Evolutionary conservation across 2,888 invertebrate species (phyloP), one percentile per base, ranked within the genome.

Genomic region (Drosophila picticornis): DNA sequence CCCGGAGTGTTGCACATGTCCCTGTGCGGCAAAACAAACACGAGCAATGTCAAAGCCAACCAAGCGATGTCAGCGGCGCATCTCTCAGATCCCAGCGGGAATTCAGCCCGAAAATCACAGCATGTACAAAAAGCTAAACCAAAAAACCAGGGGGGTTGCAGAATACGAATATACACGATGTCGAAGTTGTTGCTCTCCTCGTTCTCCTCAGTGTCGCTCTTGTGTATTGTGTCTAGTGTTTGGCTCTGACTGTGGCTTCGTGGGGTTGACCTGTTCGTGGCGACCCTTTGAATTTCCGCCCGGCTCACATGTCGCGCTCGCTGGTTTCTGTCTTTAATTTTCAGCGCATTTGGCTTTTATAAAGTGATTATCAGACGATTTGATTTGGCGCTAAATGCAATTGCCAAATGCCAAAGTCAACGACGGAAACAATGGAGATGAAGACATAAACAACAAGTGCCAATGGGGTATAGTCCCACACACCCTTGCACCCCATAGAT

Each of bases 361-460:
- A 93, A 93, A 92, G 85, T 92, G 93, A 93, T 93, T 93, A 93
- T 92, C 92, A 84, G 91, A 88, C 93, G 92, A 93, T 93, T 93
- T 92, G 92, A 93, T 93, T 93, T 93, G 91, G 90, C 91, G 91
- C 90, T 90, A 90, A 91, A 91, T 91, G 87, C 84, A 91, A 90
- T 90, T 90, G 81, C 84, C 87, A 82, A 88, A 89, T 80, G 84
- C 79, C 87, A 80, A 88, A 90, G 88, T 90, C 89, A 91, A 81
- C 79, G 77, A 84, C 81, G 79, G 78, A 80, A 83, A 40, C 77
- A 58, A 51, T 34, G 43, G 22, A 19, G 25, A 34, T 11, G 25
- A 13, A 32, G 34, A 43, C 50, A 22, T 29, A 11, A 51, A 36
- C 59, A 27, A 51, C 46, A 64, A 59, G 52, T 59, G 57, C 32